A percentile compares a stretch with the other conserved stretches of the same genome.
phyloP scores from a whole-genome alignment of 2,797 vertebrate genomes.

The Chromobotia macracanthus region DNA sequence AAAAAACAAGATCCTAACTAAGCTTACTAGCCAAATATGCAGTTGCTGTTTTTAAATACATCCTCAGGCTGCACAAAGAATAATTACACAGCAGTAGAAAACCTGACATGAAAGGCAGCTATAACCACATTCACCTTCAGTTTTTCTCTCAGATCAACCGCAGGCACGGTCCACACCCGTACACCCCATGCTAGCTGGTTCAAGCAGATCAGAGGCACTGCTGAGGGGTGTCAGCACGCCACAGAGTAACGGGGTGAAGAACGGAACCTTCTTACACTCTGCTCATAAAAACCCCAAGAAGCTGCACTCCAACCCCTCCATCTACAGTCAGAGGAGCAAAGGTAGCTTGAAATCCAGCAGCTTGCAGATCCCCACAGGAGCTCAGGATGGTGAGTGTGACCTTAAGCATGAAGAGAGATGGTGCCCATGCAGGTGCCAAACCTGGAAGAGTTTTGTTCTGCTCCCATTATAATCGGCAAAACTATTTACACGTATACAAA shows the following conservation, averaged over 20 bases:
- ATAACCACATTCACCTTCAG: conserved; percentile 26
- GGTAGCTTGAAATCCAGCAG: conserved; percentile 87
- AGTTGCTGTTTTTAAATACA: conserved; percentile 35
- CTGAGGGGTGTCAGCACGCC: conserved; percentile 78
- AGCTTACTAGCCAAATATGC: conserved; percentile 35
- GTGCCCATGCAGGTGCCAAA: background rate
- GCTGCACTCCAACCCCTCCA: conserved; percentile 86
- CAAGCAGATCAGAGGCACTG: conserved; percentile 74
- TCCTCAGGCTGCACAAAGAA: conserved; percentile 38
- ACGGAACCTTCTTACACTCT: conserved; percentile 72
- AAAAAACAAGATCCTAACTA: conserved; percentile 37
- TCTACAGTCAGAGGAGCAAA: conserved; percentile 92
- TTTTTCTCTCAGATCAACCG: conserved; percentile 82
- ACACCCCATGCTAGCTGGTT: conserved; percentile 68
- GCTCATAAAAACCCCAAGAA: conserved; percentile 80
- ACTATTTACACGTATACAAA: background rate
- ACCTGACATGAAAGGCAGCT: conserved; percentile 34
- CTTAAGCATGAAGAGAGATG: background rate
- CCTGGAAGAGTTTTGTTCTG: too few species aligned
- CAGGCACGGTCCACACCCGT: conserved; percentile 73
- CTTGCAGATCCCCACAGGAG: conserved; percentile 90
- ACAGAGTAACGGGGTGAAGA: conserved; percentile 72
- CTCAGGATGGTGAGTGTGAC: conserved; percentile 84
- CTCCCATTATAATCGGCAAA: background rate
- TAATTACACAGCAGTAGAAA: conserved; percentile 42